phyloP scores from a whole-genome alignment of 1,140 invertebrate species.

The Panagrolaimus sp. region DNA sequence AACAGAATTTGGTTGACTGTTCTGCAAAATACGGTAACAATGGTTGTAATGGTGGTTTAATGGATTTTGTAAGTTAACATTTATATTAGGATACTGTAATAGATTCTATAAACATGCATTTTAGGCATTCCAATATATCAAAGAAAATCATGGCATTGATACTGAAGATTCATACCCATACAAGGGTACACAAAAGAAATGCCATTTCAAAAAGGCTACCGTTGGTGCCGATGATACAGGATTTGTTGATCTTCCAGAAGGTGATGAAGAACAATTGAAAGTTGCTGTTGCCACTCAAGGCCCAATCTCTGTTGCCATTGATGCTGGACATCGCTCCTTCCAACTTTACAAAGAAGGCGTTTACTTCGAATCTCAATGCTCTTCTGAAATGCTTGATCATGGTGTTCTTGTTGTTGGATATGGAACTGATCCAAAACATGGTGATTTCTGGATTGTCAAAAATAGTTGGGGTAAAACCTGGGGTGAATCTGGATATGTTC shows the following conservation, averaged over 20 bases:
- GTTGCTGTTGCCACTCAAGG: not conserved
- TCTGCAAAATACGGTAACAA: not conserved
- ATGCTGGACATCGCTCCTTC: conserved; percentile 75
- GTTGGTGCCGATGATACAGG: not conserved
- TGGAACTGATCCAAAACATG: not conserved
- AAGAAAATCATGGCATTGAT: not conserved
- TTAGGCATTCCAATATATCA: not conserved
- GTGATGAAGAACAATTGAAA: not conserved
- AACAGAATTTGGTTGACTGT: conserved; percentile 10
- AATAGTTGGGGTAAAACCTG: not conserved
- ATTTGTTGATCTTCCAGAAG: no score
- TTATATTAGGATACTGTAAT: no score
- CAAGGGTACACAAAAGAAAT: not conserved
- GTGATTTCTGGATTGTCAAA: conserved; percentile 7
- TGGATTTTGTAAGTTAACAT: no score
- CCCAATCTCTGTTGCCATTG: conserved; percentile 65
- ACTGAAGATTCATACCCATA: not conserved
- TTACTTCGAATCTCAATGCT: not conserved
- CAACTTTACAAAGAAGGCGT: conserved; percentile 63
- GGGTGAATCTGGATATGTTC: not conserved
- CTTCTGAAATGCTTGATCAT: no score
- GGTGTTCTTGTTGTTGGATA: conserved; percentile 7
- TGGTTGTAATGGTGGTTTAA: not conserved
- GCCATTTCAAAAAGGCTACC: not conserved
- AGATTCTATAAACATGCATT: not conserved